Conservation (phyloP, 2,113 vertebrate species). For the Todiramphus chloris region DNA sequence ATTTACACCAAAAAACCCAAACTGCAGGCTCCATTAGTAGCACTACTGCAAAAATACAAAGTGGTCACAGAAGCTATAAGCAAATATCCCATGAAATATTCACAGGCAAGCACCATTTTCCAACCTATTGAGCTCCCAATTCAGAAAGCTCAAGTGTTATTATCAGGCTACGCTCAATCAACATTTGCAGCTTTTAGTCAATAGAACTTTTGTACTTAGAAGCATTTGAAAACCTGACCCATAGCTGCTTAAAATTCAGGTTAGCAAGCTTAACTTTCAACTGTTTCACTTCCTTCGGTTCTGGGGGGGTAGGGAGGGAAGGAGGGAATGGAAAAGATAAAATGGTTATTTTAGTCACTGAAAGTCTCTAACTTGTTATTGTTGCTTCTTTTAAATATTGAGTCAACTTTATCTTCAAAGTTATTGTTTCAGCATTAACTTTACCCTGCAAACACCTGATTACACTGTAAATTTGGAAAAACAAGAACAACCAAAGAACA, state of each 20-base stretch:
- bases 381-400: background rate
- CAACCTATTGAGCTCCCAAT: background rate
- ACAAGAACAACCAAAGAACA: background rate
- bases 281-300: background rate
- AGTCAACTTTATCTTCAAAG: background rate
- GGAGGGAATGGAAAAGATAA: background rate
- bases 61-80: background rate
- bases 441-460: background rate
- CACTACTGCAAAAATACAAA: background rate
- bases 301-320: fast-evolving
- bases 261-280: conserved; percentile 8
- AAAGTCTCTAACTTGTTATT: background rate
- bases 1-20: background rate
- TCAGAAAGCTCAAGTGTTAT: conserved; percentile 37
- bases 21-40: conserved; percentile 29
- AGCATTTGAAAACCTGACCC: conserved; percentile 10
- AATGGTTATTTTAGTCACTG: background rate
- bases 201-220: background rate
- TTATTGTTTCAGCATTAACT: background rate
- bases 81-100: conserved; percentile 33
- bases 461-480: background rate
- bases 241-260: conserved; percentile 2
- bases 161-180: conserved; percentile 14
- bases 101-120: conserved; percentile 20
- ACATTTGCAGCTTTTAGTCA: conserved; percentile 35